Evolutionary conservation across 1,140 invertebrate genomes (phyloP).

Genomic region (Anadara kagoshimensis): DNA sequence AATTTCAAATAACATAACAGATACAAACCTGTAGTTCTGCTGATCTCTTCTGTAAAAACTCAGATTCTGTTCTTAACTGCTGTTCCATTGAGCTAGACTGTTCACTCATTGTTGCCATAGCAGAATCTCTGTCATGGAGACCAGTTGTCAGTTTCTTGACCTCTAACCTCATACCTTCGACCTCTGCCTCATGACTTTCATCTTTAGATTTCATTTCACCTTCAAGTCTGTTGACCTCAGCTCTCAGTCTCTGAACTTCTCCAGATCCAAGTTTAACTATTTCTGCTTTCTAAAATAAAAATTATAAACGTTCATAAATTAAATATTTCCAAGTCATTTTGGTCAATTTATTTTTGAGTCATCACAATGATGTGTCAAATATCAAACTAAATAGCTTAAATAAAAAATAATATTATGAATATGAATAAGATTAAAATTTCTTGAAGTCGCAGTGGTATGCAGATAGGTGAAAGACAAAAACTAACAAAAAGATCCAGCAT

Average conservation of each 20-base stretch:
- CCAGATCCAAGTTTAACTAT: slow-evolving; percentile 29
- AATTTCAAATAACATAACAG: neutral
- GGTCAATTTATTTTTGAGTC: too few species aligned
- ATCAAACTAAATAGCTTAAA: too few species aligned
- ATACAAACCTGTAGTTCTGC: slow-evolving; percentile 54
- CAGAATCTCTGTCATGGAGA: slow-evolving; percentile 44
- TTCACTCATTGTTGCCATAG: slow-evolving; percentile 44
- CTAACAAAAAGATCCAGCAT: too few species aligned
- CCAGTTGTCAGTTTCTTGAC: slow-evolving; percentile 48
- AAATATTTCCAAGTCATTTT: neutral
- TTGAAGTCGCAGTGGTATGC: too few species aligned
- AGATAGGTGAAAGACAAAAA: too few species aligned
- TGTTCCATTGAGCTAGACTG: slow-evolving; percentile 41
- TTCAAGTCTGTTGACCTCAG: slow-evolving; percentile 35
- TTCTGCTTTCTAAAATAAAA: slow-evolving; percentile 20
- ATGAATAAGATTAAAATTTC: too few species aligned
- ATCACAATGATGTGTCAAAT: too few species aligned
- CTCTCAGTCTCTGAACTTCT: slow-evolving; percentile 26
- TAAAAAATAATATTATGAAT: too few species aligned
- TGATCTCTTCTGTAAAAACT: slow-evolving; percentile 39
- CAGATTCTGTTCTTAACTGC: slow-evolving; percentile 44
- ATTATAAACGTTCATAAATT: neutral
- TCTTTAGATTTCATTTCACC: slow-evolving; percentile 39
- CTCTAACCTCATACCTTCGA: slow-evolving; percentile 47
- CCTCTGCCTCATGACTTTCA: slow-evolving; percentile 40